Evolutionary conservation across 2,113 vertebrate species (phyloP), one percentile per base, ranked within the genome.

Genomic region (Caretta caretta): DNA sequence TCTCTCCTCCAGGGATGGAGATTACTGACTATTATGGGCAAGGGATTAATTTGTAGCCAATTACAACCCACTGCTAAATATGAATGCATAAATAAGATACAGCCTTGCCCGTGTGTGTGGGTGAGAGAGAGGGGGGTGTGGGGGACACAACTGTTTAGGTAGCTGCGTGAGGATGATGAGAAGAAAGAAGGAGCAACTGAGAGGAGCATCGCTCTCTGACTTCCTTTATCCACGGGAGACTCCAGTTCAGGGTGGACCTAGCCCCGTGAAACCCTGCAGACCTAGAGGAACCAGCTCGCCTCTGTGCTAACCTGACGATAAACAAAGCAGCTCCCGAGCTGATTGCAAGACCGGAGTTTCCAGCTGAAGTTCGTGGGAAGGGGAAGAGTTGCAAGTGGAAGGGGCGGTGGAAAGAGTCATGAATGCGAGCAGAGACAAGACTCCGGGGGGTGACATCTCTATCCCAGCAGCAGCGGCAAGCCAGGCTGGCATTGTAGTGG

Each of bases 31-130:
- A 98, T 98, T 98, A 98, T 96, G 97, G 98, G 98, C 98, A 97
- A 98, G 98, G 98, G 98, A 99, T 99, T 99, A 98, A 98, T 99
- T 98, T 99, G 99, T 99, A 99, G 98, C 99, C 99, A 99, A 99
- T 99, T 99, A 99, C 98, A 98, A 97, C 49, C 96, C 96, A 89
- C 88, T 93, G 98, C 96, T 98, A 98, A 99, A 99, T 99, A 98
- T 98, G 97, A 98, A 98, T 97, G 98, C 98, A 98, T 99, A 98
- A 98, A 99, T 98, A 99, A 97, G 97, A 90, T 94, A 84, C 87
- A 88, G 95, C 90, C 97, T 93, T 19, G 95, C 85, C 92, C 54
- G 95, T 12, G 92, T 83, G 93, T 92, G 96, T 96, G 88, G 65
- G 97, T 93, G 95, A 78, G 97, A 48, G 90, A 86, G 90, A 96